These are phyloP conservation scores for Bradypus variegatus DNA, from an alignment of 2,797 vertebrate genomes.

Conservation along the genomic window DNA sequence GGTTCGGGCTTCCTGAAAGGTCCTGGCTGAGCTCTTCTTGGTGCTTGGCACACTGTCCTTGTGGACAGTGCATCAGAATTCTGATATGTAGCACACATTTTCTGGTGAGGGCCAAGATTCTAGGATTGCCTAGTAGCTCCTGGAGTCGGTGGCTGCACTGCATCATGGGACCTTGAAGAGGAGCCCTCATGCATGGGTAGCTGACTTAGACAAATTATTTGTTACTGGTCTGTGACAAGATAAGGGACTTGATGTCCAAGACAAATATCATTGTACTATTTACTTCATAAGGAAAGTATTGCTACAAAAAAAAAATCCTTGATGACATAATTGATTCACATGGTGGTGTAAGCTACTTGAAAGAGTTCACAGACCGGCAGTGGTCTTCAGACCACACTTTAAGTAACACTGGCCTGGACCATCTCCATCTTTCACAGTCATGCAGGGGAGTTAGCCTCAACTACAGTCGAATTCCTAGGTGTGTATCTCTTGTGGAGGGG, in stretches of 20 bases:
- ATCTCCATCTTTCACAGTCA: neutral
- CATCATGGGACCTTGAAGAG: neutral
- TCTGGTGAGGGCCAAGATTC: neutral
- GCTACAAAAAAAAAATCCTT: neutral
- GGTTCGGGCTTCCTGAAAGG: neutral
- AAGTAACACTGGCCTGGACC: neutral
- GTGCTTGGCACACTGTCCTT: neutral
- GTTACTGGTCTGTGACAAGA: neutral
- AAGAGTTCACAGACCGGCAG: neutral
- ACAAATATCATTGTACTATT: neutral
- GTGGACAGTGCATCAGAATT: neutral
- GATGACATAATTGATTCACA: neutral
- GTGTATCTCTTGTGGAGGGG: neutral
- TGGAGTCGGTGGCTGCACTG: neutral
- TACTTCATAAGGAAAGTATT: neutral
- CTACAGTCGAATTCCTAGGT: neutral
- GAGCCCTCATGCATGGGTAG: neutral
- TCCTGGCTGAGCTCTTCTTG: neutral
- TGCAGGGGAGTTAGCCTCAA: neutral
- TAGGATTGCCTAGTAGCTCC: neutral
- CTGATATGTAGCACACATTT: neutral
- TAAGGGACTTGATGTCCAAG: neutral
- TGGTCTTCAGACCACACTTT: neutral
- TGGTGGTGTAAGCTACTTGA: neutral
- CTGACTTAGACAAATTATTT: neutral